phyloP scores from a whole-genome alignment of 2,888 invertebrate genomes.

The Eristalis tenax region DNA sequence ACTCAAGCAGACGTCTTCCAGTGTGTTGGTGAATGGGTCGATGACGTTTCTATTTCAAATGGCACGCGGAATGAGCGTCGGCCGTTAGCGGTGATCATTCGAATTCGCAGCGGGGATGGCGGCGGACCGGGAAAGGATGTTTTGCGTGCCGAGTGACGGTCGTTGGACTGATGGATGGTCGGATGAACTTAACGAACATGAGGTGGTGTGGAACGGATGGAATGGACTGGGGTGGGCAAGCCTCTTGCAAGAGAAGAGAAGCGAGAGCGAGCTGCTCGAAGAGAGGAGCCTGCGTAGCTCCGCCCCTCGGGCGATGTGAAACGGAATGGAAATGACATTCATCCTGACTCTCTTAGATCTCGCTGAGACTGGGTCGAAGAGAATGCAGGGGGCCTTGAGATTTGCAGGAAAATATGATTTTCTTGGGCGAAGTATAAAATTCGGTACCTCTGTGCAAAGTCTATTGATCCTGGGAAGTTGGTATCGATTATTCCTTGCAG shows the following conservation, averaged over 20 bases:
- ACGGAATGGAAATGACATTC: background rate
- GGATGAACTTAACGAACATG: conserved; percentile 64
- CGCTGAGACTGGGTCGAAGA: background rate
- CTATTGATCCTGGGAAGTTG: background rate
- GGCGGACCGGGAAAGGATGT: conserved; percentile 32
- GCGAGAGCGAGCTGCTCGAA: conserved; percentile 19
- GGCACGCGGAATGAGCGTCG: conserved; percentile 13
- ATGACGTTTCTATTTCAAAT: conserved; percentile 32
- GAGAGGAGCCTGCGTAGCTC: conserved; percentile 42
- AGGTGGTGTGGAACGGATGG: conserved; percentile 26
- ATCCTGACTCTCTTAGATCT: conserved; percentile 11
- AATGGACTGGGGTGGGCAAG: conserved; percentile 3
- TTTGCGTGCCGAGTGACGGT: conserved; percentile 21
- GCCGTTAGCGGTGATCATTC: background rate
- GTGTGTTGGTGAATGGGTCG: conserved; percentile 1
- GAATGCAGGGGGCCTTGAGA: background rate
- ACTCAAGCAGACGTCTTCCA: background rate
- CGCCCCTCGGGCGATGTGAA: conserved; percentile 29
- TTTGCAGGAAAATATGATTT: background rate
- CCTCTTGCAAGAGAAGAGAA: too few species aligned
- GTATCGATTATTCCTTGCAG: background rate
- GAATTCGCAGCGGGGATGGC: background rate
- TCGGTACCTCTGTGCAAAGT: background rate
- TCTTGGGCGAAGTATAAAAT: background rate
- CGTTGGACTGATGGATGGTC: conserved; percentile 52